Percentiles rank a stretch among this genome's conserved stretches.
Evolutionary conservation across 2,797 vertebrate genomes (phyloP).

Genomic region (Simalia tracyae): DNA sequence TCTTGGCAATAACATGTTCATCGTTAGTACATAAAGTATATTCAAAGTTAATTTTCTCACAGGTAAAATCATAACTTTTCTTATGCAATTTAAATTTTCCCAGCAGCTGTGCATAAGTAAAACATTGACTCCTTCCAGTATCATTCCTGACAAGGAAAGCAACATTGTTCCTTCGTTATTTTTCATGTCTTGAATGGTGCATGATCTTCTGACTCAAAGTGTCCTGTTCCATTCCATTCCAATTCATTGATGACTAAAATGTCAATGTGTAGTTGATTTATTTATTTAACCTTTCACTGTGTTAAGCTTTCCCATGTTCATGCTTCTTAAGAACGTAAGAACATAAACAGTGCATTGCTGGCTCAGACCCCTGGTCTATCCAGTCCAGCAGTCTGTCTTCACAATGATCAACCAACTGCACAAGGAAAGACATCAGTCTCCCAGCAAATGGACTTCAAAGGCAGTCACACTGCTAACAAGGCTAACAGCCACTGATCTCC

Average conservation of each 20-base stretch:
- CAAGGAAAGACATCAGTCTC: not conserved
- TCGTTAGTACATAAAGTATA: too few species aligned
- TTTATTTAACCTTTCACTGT: not conserved
- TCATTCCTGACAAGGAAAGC: not conserved
- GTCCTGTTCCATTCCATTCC: not conserved
- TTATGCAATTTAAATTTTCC: too few species aligned
- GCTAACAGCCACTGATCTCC: not conserved
- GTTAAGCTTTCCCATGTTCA: not conserved
- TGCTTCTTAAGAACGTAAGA: not conserved
- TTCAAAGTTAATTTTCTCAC: too few species aligned
- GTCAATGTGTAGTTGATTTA: not conserved
- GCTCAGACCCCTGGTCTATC: not conserved
- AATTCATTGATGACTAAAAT: not conserved
- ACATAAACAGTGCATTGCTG: not conserved
- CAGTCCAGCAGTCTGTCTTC: not conserved
- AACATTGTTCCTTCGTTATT: not conserved
- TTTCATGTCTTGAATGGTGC: not conserved
- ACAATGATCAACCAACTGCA: not conserved
- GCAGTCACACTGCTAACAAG: not conserved
- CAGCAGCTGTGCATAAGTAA: too few species aligned
- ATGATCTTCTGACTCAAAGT: not conserved
- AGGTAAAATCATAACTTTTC: too few species aligned
- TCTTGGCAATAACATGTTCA: too few species aligned
- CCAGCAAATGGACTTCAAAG: not conserved
- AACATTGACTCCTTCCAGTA: not conserved